Evolutionary conservation across 2,797 vertebrate genomes (phyloP), one percentile per base, ranked within the genome.

Genomic region (Amniataba percoides): DNA sequence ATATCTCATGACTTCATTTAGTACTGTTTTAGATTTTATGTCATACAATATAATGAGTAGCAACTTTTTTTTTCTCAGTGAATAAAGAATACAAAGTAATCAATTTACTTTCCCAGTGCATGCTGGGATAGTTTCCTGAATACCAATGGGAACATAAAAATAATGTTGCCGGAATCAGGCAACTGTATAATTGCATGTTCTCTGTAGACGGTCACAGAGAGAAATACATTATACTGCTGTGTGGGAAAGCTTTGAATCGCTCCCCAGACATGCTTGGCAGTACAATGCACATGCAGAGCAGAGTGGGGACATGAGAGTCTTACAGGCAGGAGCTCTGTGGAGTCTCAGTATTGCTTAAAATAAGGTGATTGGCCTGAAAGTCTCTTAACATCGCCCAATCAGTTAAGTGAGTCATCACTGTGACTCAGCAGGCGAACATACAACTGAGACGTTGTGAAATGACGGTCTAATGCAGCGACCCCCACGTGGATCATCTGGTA

Each of bases 361-460:
- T 67, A 23, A 77, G 53, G 59, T 51, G 68, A 81, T 43, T 45
- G 57, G 42, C 40, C 21, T 48, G 63, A 59, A 75, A 58, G 45
- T 51, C 60, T 55, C 14, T 48, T 7, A 74, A 53, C 51, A 25
- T 62, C 63, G 40, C 39, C 46, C 52, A 51, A 11, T 76, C 63
- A 70, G 36, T 49, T 21, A 52, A 67, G 27, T 12, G 65, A 77
- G 59, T 57, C 76, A 46, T 81, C 51, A 27, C 25, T 34, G 34
- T 73, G 77, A 78, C 63, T 65, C 64, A 85, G 78, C 75, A 40
- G 60, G 55, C 25, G 82, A 75, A 77, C 55, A 58, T 23, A 57
- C n/a, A 69, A 78, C 31, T 31, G 18, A 31, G 62, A 58, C 49
- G 15, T 9, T 27, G 7, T 57, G 42, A 63, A 51, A 61, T 34